Evolutionary conservation across 1,140 invertebrate genomes (phyloP).

Genomic region (Tribolium castaneum): DNA sequence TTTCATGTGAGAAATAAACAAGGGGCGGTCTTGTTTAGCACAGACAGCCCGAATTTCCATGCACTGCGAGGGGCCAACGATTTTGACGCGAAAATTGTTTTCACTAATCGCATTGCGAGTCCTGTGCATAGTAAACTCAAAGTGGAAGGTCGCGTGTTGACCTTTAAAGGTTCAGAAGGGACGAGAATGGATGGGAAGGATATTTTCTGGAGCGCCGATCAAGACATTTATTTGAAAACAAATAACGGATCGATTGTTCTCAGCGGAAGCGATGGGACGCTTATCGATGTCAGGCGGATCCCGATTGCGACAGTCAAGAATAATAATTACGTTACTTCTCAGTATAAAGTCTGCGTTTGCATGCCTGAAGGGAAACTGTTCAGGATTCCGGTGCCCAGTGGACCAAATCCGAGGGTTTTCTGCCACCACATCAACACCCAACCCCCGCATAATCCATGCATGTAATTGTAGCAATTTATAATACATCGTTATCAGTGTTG

Average conservation of each 20-base stretch:
- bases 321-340: conserved; percentile 65
- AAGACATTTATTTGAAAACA: conserved; percentile 82
- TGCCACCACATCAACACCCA: conserved; percentile 67
- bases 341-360: conserved; percentile 89
- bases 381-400: conserved; percentile 70
- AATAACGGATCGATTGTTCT: conserved; percentile 82
- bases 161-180: conserved; percentile 76
- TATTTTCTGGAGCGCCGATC: conserved; percentile 78
- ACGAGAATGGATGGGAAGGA: conserved; percentile 71
- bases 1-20: conserved; percentile 69
- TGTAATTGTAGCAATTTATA: conserved; percentile 3
- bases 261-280: conserved; percentile 76
- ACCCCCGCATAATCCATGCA: conserved; percentile 28
- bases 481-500: not conserved
- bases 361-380: conserved; percentile 89
- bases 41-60: conserved; percentile 77
- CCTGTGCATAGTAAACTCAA: conserved; percentile 75
- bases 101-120: conserved; percentile 79
- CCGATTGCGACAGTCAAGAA: conserved; percentile 72
- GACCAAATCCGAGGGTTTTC: conserved; percentile 66
- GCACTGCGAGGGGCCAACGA: conserved; percentile 76
- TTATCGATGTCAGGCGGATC: conserved; percentile 77
- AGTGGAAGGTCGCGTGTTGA: conserved; percentile 73
- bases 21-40: conserved; percentile 78
- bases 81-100: conserved; percentile 75